Evolutionary conservation across 64 coral and sea anemone species (phyloP), one percentile per base, ranked within the genome.

Genomic region (Montipora capricornis): DNA sequence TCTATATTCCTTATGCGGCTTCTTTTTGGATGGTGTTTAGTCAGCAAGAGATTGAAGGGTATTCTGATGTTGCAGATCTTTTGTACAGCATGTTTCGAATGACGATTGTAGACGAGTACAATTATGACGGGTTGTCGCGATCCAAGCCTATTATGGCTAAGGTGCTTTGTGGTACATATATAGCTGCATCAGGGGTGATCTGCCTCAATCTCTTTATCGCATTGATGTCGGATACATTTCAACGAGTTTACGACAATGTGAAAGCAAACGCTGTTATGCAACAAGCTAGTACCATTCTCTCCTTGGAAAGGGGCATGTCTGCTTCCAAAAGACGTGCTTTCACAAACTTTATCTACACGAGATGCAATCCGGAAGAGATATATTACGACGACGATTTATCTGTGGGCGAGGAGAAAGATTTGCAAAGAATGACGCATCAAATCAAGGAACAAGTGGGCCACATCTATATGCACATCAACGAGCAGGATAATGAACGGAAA

Each of bases 1-100:
- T 99, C n/a, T 99, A 96, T 78, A 96, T 99, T 59, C 95, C 98
- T 3, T 99, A 99, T 78, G 89, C 95, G 67, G 98, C 98, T 29
- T 96, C 95, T 7, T 99, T 99, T 87, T 99, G 98, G 98, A 99
- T 99, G 98, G 87, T 99, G 16, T 99, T 99, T 67, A 90, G 91
- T 15, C 45, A 73, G 20, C 79, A 92, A 45, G 48, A 77, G 67
- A 68, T 98, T 19, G 53, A 92, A 10, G 97, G 97, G 2, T 98
- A 98, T 58, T 95, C 94, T 1, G 68, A 82, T 15, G 76, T 98
- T 0, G 75, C 95, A 8, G 97, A 96, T n/a, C 52, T 98, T 61
- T 67, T 98, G 13, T 98, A 83, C 66, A 96, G 91, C 64, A 98
- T 98, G 97, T 94, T 98, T 69, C 75, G 97, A 17, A 96, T 98